These are phyloP conservation scores for Psilopsiagon aymara DNA, from an alignment of 2,113 vertebrate species.

Conservation along the genomic window DNA sequence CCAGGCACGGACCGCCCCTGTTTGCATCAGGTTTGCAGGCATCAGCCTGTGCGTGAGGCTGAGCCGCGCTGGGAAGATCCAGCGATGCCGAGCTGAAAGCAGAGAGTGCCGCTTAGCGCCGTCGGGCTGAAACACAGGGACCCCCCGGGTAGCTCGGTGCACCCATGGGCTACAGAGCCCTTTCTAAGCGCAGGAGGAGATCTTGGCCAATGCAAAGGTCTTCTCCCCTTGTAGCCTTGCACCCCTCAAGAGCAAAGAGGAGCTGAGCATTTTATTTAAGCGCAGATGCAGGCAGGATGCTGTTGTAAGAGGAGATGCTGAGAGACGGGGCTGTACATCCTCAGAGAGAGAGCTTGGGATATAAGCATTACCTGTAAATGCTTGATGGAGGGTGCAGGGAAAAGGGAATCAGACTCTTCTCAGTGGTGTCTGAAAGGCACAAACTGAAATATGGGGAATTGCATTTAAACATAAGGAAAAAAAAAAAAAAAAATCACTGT, in stretches of 20 bases:
- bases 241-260: background rate
- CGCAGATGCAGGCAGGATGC: background rate
- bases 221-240: background rate
- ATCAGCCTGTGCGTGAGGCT: background rate
- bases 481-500: background rate
- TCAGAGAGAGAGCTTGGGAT: rapidly evolving
- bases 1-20: rapidly evolving
- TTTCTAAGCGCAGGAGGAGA: rapidly evolving
- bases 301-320: rapidly evolving
- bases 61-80: background rate
- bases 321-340: background rate
- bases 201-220: rapidly evolving
- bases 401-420: background rate
- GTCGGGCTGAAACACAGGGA: background rate
- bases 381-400: background rate
- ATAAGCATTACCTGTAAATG: background rate
- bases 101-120: conserved; percentile 43
- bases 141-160: rapidly evolving
- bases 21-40: background rate
- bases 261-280: background rate
- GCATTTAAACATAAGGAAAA: background rate
- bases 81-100: background rate
- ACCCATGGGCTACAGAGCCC: rapidly evolving
- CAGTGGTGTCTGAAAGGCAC: background rate
- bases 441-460: background rate